Evolutionary conservation across 2,113 vertebrate genomes (phyloP).

Genomic region (Rhabdornis inornatus): DNA sequence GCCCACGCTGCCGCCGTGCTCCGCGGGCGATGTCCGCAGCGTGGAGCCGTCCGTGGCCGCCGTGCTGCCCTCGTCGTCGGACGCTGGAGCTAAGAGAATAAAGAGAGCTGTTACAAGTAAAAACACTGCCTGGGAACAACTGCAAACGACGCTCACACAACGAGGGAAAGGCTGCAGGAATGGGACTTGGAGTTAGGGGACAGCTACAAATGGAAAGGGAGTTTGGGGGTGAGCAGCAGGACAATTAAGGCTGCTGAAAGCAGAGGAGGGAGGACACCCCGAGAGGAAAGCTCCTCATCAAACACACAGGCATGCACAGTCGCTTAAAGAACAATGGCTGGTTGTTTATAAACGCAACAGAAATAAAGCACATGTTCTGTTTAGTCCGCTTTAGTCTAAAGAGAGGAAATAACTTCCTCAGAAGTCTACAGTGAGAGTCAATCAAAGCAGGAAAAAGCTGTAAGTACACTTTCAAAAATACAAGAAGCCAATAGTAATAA

Average conservation of each 20-base stretch:
- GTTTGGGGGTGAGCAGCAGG: neutral
- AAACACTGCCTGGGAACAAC: constrained; percentile 69
- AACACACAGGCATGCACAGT: neutral
- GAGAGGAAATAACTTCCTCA: neutral
- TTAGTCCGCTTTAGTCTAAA: neutral
- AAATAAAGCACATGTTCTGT: neutral
- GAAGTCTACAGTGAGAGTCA: neutral
- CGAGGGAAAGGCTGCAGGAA: rapidly evolving
- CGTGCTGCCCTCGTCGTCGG: constrained; percentile 98
- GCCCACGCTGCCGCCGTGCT: constrained; percentile 96
- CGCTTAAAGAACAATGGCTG: neutral
- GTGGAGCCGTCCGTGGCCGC: constrained; percentile 97
- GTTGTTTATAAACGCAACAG: neutral
- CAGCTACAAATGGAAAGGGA: neutral
- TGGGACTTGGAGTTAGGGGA: neutral
- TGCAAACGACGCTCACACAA: neutral
- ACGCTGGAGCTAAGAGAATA: constrained; percentile 98
- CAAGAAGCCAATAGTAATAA: neutral
- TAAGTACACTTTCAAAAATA: neutral
- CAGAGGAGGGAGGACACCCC: neutral
- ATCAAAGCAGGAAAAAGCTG: neutral
- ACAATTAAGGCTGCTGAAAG: neutral
- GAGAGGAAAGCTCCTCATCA: neutral
- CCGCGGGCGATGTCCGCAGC: constrained; percentile 93
- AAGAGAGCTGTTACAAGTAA: constrained; percentile 95